Base-by-base conservation (phyloP, 2,113 vertebrate genomes). In the Bubalus kerabau region DNA sequence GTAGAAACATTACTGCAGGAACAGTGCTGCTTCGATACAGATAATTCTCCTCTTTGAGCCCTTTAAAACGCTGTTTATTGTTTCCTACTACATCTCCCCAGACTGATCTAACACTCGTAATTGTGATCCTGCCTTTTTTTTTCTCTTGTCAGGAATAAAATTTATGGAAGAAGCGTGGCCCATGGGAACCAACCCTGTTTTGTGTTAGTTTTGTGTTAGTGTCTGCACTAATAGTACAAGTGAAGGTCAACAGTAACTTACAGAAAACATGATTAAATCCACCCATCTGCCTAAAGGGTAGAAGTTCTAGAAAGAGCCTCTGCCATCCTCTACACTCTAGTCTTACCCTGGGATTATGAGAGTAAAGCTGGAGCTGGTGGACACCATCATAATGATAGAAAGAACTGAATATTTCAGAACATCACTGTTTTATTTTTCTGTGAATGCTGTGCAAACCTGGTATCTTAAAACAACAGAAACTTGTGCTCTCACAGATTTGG, bases 41-140 rank as follows among this genome's bases (percentile, higher is more conserved):
- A 88, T 98, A 98, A 97, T 98, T 98, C 96, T 98, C 78, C 43
- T 96, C 97, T 98, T 96, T 78, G 93, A 97, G 95, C 96, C 91
- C 98, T 98, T 98, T 95, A 95, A 98, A 98, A 95, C 23, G 52
- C 76, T 97, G 92, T 98, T 98, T 98, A 98, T 97, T 98, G 98
- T 98, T 98, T 97, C 59, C 52, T 93, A 92, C 30, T 87, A 81
- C 80, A 86, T 98, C 74, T 98, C 97, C 97, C 98, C 76, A 95
- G 98, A 93, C 96, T 91, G 64, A 91, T 98, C 83, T 97, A 81
- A 93, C 19, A 43, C 74, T 86, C 0, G 0, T 32, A 56, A 2
- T 87, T 57, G 88, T 87, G 94, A 98, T 98, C 81, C 88, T 98
- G 94, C 78, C 82, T 98, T 98, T 98, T 98, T 97, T 85, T 95